phyloP scores from a whole-genome alignment of 2,797 vertebrate genomes.

The Decapterus maruadsi region DNA sequence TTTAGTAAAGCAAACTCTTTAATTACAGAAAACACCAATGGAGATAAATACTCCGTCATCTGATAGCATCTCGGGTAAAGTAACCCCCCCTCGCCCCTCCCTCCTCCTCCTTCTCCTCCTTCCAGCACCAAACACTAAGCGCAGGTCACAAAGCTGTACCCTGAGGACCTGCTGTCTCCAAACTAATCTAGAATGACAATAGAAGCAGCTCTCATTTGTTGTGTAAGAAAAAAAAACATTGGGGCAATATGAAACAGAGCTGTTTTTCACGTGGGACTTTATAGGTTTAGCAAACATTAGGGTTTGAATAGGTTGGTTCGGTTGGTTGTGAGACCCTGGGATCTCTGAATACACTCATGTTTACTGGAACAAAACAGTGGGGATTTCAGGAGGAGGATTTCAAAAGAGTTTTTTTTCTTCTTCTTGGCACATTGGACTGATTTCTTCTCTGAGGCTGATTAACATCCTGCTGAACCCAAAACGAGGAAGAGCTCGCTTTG shows the following conservation, averaged over 20 bases:
- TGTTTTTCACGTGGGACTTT: conserved; percentile 4
- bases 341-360: not conserved
- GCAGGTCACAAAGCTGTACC: conserved; percentile 62
- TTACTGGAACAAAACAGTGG: conserved; percentile 7
- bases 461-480: conserved; percentile 52
- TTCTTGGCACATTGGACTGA: conserved; percentile 2
- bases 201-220: conserved; percentile 43
- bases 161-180: conserved; percentile 59
- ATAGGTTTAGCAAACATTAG: not conserved
- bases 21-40: conserved; percentile 80
- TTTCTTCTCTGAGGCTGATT: conserved; percentile 44
- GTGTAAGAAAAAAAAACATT: conserved; percentile 51
- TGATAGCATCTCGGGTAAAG: conserved; percentile 80
- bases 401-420: not conserved
- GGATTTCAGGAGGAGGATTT: conserved; percentile 26
- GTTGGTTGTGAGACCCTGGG: not conserved
- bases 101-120: not conserved
- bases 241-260: conserved; percentile 10
- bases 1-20: conserved; percentile 77
- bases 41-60: conserved; percentile 79
- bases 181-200: conserved; percentile 70
- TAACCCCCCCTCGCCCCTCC: conserved; percentile 20
- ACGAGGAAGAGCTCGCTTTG: conserved; percentile 34
- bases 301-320: not conserved
- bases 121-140: conserved; percentile 59